Conservation (phyloP, 2,797 vertebrate genomes). For the Gobio occitaniae region DNA sequence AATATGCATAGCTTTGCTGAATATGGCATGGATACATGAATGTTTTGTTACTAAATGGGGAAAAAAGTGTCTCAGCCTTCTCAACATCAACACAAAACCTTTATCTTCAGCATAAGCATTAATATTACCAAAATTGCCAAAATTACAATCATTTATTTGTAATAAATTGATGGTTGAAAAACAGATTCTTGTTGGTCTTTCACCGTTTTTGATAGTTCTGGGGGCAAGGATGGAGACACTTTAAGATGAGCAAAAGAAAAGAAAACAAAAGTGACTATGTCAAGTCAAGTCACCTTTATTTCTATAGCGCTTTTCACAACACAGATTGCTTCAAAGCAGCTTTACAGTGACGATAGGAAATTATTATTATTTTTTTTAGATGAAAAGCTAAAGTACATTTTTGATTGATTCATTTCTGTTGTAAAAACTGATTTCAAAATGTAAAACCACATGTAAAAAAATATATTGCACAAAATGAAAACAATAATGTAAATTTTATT, state of each 20-base stretch:
- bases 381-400: too few relatives aligned
- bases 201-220: not conserved
- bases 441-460: too few relatives aligned
- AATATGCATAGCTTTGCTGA: conserved; percentile 12
- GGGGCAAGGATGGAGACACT: not conserved
- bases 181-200: not conserved
- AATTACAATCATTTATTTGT: not conserved
- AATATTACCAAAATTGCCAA: not conserved
- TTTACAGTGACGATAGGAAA: too few relatives aligned
- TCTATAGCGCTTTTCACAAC: too few relatives aligned
- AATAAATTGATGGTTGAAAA: not conserved
- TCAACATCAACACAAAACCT: not conserved
- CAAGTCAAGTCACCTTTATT: too few relatives aligned
- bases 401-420: too few relatives aligned
- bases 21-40: not conserved
- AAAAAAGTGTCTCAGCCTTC: not conserved
- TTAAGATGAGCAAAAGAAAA: not conserved
- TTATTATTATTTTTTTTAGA: too few relatives aligned
- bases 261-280: not conserved
- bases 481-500: too few relatives aligned
- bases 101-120: not conserved
- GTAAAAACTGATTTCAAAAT: too few relatives aligned
- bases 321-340: too few relatives aligned
- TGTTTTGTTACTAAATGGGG: conserved; percentile 23
- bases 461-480: too few relatives aligned